Evolutionary conservation across 2,888 invertebrate genomes (phyloP).

Genomic region (Hypena proboscidalis): DNA sequence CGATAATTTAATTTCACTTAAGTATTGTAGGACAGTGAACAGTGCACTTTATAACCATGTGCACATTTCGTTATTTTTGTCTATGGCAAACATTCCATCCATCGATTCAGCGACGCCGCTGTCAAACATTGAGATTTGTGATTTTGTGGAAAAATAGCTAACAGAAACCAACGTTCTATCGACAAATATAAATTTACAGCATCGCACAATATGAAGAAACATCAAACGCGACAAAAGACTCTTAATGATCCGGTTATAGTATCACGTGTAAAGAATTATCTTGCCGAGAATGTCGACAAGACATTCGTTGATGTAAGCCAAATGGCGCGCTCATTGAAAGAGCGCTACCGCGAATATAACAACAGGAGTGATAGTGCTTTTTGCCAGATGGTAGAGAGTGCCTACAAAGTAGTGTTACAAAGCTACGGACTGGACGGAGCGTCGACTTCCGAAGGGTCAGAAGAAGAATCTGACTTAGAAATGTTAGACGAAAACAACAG

Average conservation of each 20-base stretch:
- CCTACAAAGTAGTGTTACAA: constrained; percentile 90
- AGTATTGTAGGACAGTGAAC: constrained; percentile 18
- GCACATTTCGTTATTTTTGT: constrained; percentile 30
- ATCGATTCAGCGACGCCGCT: constrained; percentile 73
- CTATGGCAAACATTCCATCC: constrained; percentile 60
- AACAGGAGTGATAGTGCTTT: constrained; percentile 93
- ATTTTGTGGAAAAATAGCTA: constrained; percentile 51
- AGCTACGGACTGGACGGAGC: constrained; percentile 88
- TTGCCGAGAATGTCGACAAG: constrained; percentile 92
- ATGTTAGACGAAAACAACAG: constrained; percentile 93
- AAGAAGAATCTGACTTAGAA: constrained; percentile 88
- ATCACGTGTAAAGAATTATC: constrained; percentile 89
- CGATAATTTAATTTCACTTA: too few species aligned
- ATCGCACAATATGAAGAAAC: constrained; percentile 75
- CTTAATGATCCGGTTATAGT: constrained; percentile 85
- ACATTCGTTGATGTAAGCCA: constrained; percentile 92
- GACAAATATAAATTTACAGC: constrained; percentile 15
- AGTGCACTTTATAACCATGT: constrained; percentile 9
- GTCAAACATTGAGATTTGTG: constrained; percentile 63
- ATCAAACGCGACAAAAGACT: constrained; percentile 77
- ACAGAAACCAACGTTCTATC: constrained; percentile 30
- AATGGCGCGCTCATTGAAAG: constrained; percentile 93
- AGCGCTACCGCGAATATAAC: constrained; percentile 90
- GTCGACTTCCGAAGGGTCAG: constrained; percentile 85
- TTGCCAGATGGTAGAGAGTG: constrained; percentile 90